Evolutionary conservation across 1,140 invertebrate species (phyloP).

Genomic region (Drosophila teissieri): DNA sequence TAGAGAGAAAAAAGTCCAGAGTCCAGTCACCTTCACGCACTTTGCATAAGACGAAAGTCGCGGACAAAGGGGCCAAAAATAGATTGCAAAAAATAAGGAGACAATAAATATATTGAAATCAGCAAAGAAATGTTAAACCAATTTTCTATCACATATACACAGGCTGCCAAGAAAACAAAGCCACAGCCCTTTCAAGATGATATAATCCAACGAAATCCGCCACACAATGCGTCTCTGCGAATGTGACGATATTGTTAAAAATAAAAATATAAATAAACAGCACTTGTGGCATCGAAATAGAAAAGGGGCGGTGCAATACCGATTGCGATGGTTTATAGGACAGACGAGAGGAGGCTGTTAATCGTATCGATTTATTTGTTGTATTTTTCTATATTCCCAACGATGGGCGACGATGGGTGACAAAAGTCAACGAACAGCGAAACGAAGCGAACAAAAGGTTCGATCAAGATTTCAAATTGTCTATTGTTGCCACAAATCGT

Average conservation of each 20-base stretch:
- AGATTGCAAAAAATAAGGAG: slow-evolving; percentile 35
- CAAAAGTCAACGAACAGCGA: slow-evolving; percentile 76
- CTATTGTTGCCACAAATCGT: slow-evolving; percentile 52
- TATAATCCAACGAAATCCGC: slow-evolving; percentile 29
- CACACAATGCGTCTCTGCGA: slow-evolving; percentile 12
- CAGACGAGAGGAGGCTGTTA: slow-evolving; percentile 3
- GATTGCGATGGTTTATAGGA: slow-evolving; percentile 13
- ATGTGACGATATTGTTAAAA: slow-evolving; percentile 15
- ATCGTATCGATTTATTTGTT: slow-evolving; percentile 12
- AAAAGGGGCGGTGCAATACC: slow-evolving; percentile 22
- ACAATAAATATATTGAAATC: slow-evolving; percentile 17
- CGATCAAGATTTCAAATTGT: slow-evolving; percentile 72
- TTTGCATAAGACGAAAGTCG: slow-evolving; percentile 35
- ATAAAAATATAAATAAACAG: slow-evolving; percentile 33
- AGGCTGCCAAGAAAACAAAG: neutral
- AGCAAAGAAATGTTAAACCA: slow-evolving; percentile 25
- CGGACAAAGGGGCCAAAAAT: slow-evolving; percentile 30
- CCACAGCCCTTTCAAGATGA: slow-evolving; percentile 25
- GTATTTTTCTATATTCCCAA: neutral
- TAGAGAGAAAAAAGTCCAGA: neutral
- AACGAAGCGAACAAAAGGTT: slow-evolving; percentile 57
- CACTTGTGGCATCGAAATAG: slow-evolving; percentile 14
- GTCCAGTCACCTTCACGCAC: slow-evolving; percentile 39
- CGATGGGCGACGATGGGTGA: slow-evolving; percentile 44
- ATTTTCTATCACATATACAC: slow-evolving; percentile 20